Base-by-base conservation (phyloP, 2,797 vertebrate species). In the Carapus acus region DNA sequence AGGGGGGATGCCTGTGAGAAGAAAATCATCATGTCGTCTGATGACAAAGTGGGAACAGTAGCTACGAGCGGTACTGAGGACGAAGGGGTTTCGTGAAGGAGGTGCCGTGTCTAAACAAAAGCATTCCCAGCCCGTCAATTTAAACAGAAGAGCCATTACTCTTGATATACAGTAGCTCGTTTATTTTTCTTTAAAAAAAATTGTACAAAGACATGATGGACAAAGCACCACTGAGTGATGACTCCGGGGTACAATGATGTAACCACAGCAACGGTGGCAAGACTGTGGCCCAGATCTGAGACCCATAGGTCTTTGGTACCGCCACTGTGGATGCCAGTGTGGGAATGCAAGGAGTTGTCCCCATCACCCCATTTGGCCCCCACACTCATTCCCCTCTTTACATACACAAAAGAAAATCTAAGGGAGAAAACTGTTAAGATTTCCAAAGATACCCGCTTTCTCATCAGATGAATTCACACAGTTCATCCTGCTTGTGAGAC, bases 141-240 rank as follows among this genome's bases (percentile, higher is more conserved):
- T 49, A 51, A 63, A 58, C 9, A n/a, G 39, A 3, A 16, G 13
- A 21, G 21, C 18, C 29, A n/a, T n/a, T 24, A 16, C 44, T 58
- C 54, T 37, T 78, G 65, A 78, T 70, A 66, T 80, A 80, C 73
- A 79, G 80, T 79, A 69, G 65, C 60, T 34, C 22, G 16, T 15
- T 42, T 31, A 22, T 21, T 40, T 41, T 9, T 38, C n/a, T 3
- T 43, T 33, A 5, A 38, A 23, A 29, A 27, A 61, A 45, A 71
- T 61, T 68, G 58, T 43, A 8, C 23, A 59, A 81, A 70, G 72
- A 73, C 52, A 9, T 3, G 3, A 44, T 9, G 43, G 49, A 80
- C 76, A 81, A 77, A 70, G 52, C 62, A 2, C 44, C 3, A 8
- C 71, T 78, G 77, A 83, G 62, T 19, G 65, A 83, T 79, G 80